These are phyloP conservation scores for Pachydiplax longipennis DNA, from an alignment of 2,888 invertebrate genomes.

Conservation along the genomic window DNA sequence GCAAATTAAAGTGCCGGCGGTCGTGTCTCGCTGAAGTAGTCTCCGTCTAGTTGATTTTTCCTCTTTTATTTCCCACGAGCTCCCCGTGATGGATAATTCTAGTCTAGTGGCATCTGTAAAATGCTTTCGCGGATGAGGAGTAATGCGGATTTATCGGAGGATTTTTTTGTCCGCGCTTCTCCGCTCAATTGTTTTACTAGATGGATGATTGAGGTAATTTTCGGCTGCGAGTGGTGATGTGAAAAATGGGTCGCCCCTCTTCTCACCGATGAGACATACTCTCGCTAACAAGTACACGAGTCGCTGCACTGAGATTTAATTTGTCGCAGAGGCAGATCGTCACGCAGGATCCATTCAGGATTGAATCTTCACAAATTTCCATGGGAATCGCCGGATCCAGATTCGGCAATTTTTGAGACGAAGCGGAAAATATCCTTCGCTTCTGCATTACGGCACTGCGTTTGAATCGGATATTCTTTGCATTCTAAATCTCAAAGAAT, in stretches of 20 bases:
- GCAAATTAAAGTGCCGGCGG: slow-evolving; percentile 18
- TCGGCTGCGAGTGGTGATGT: background rate
- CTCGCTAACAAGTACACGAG: background rate
- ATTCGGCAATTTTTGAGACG: too few species aligned
- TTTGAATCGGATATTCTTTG: too few species aligned
- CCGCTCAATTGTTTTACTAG: background rate
- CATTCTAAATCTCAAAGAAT: too few species aligned
- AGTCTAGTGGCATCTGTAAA: background rate
- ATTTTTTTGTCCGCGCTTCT: background rate
- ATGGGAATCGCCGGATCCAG: too few species aligned
- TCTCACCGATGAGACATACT: background rate
- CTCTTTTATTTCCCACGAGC: background rate
- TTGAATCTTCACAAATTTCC: too few species aligned
- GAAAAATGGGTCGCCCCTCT: background rate
- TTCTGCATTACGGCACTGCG: too few species aligned
- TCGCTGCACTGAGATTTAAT: background rate
- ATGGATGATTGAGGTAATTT: background rate
- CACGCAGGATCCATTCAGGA: too few species aligned
- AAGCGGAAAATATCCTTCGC: too few species aligned
- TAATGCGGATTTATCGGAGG: background rate
- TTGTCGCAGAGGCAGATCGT: background rate
- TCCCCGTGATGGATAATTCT: background rate
- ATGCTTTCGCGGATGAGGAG: background rate
- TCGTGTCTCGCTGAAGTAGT: background rate
- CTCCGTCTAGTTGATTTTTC: background rate